Conservation (phyloP, 2,113 vertebrate genomes). For the Oriolus oriolus region DNA sequence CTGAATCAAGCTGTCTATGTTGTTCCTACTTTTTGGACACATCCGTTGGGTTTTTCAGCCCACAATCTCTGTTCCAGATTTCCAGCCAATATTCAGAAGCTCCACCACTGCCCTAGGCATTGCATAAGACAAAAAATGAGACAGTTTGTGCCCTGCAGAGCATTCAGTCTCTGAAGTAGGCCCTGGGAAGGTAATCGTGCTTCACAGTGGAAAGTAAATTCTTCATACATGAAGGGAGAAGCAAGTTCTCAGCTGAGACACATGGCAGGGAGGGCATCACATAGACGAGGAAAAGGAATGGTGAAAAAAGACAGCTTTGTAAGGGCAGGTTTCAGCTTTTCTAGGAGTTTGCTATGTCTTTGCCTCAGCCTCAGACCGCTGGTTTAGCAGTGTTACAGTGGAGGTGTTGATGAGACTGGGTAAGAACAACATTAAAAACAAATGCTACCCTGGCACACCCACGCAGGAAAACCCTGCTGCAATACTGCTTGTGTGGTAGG, state of each 20-base stretch:
- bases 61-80: not conserved
- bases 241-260: not conserved
- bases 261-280: not conserved
- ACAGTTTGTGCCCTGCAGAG: not conserved
- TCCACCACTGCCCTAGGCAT: not conserved
- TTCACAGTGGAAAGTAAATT: not conserved
- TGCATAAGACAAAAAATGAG: not conserved
- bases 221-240: not conserved
- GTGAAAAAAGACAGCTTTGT: not conserved
- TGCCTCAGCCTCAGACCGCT: not conserved
- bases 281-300: not conserved
- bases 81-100: not conserved
- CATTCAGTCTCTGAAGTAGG: not conserved
- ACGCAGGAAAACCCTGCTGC: not conserved
- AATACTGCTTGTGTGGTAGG: not conserved
- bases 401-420: not conserved
- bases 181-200: not conserved
- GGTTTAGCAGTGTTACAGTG: not conserved
- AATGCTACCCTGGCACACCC: not conserved
- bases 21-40: not conserved
- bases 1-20: not conserved
- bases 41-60: not conserved
- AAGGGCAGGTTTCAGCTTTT: not conserved
- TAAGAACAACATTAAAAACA: not conserved
- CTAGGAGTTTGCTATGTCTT: not conserved